Evolutionary conservation across 1,140 invertebrate species (phyloP).

Genomic region (Nomia melanderi): DNA sequence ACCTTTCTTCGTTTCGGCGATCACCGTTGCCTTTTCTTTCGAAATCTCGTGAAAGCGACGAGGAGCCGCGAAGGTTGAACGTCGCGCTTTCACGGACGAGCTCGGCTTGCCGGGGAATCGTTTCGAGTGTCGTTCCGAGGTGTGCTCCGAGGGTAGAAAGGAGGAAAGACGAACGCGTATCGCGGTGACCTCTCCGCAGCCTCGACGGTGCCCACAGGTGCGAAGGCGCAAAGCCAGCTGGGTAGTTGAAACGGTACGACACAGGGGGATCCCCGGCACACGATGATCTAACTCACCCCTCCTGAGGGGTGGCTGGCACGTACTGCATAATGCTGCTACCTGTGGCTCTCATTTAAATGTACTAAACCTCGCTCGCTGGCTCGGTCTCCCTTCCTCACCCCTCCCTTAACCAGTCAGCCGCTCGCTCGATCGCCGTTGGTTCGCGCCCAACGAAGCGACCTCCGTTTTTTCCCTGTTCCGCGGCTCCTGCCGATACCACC

Average conservation of each 20-base stretch:
- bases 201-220: slow-evolving; percentile 54
- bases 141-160: not conserved
- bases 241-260: slow-evolving; percentile 61
- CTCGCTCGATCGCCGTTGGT: slow-evolving; percentile 12
- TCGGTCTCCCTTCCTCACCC: slow-evolving; percentile 27
- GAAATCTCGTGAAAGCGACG: no score
- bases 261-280: slow-evolving; percentile 58
- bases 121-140: no score
- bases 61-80: no score
- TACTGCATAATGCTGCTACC: slow-evolving; percentile 76
- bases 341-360: slow-evolving; percentile 77
- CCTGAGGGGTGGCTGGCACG: slow-evolving; percentile 69
- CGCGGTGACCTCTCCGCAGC: slow-evolving; percentile 9
- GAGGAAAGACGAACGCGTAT: not conserved
- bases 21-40: not conserved
- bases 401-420: no score
- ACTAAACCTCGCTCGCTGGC: slow-evolving; percentile 65
- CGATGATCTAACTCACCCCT: slow-evolving; percentile 73
- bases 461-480: slow-evolving; percentile 54
- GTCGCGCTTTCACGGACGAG: no score
- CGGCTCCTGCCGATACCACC: slow-evolving; percentile 54
- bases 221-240: slow-evolving; percentile 62
- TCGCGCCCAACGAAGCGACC: slow-evolving; percentile 44
- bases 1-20: no score
- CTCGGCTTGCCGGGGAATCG: no score